These are phyloP conservation scores for Turdus rufiventris DNA, from an alignment of 2,113 vertebrate species.

Conservation along the genomic window DNA sequence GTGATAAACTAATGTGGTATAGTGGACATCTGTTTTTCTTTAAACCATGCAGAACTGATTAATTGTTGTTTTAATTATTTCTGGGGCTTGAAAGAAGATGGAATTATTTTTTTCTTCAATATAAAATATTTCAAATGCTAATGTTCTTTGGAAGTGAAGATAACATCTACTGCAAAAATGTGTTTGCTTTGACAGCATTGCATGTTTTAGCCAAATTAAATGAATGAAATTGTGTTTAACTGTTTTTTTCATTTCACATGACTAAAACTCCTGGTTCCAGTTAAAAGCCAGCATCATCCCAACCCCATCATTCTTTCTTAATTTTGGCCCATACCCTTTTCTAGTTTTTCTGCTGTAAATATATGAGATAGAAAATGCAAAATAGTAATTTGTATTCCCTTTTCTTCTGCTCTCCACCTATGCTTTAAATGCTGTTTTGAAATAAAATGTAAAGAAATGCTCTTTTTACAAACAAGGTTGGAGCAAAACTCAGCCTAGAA, in stretches of 20 bases:
- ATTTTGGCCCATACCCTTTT: background rate
- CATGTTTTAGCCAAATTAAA: background rate
- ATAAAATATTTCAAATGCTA: background rate
- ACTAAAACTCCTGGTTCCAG: background rate
- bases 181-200: background rate
- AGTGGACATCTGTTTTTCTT: background rate
- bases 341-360: background rate
- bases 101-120: background rate
- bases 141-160: background rate
- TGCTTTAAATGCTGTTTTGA: background rate
- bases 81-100: background rate
- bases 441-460: background rate
- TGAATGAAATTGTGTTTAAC: background rate
- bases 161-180: background rate
- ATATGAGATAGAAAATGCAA: background rate
- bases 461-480: background rate
- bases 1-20: background rate
- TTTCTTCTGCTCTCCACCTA: background rate
- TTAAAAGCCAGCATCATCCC: background rate
- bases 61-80: background rate
- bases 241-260: background rate
- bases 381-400: background rate
- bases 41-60: background rate
- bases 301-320: background rate
- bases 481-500: background rate